Evolutionary conservation across 1,140 invertebrate species (phyloP).

Genomic region (Drosophila orosa): DNA sequence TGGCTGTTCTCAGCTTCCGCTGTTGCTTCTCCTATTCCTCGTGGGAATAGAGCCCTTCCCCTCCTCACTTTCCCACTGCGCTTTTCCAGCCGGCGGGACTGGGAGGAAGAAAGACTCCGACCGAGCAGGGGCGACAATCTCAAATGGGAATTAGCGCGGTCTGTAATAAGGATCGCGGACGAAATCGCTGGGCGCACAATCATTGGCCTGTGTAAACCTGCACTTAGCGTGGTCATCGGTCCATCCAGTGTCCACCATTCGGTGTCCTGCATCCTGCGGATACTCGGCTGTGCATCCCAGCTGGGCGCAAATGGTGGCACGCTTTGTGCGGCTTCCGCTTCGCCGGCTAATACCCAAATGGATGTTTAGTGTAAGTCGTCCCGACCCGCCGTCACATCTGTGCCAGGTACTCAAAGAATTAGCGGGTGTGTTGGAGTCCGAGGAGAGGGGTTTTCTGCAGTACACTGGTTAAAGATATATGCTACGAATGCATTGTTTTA

Average conservation of each 20-base stretch:
- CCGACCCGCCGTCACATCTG: slow-evolving; percentile 10
- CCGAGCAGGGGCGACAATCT: slow-evolving; percentile 69
- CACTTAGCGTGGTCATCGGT: slow-evolving; percentile 78
- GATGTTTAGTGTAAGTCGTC: slow-evolving; percentile 79
- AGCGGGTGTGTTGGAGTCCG: background rate
- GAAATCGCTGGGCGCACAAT: slow-evolving; percentile 71
- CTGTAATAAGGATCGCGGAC: slow-evolving; percentile 78
- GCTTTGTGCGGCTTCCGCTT: slow-evolving; percentile 77
- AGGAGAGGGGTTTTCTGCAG: too few species aligned
- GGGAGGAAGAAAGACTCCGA: background rate
- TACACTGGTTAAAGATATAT: too few species aligned
- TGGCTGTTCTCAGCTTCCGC: slow-evolving; percentile 72
- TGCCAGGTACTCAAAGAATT: background rate
- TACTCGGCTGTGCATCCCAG: slow-evolving; percentile 45
- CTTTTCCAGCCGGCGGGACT: slow-evolving; percentile 48
- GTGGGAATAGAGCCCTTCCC: slow-evolving; percentile 3
- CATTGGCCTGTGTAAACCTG: slow-evolving; percentile 82
- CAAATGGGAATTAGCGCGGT: slow-evolving; percentile 79
- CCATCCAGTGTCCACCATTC: slow-evolving; percentile 7
- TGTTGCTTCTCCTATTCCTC: slow-evolving; percentile 39
- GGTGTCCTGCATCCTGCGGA: slow-evolving; percentile 26
- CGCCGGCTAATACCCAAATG: slow-evolving; percentile 78
- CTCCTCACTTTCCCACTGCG: slow-evolving; percentile 42
- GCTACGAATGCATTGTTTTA: too few species aligned
- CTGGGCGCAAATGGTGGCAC: slow-evolving; percentile 77